Conservation (phyloP, 2,888 invertebrate genomes). For the Cantharis rufa region DNA sequence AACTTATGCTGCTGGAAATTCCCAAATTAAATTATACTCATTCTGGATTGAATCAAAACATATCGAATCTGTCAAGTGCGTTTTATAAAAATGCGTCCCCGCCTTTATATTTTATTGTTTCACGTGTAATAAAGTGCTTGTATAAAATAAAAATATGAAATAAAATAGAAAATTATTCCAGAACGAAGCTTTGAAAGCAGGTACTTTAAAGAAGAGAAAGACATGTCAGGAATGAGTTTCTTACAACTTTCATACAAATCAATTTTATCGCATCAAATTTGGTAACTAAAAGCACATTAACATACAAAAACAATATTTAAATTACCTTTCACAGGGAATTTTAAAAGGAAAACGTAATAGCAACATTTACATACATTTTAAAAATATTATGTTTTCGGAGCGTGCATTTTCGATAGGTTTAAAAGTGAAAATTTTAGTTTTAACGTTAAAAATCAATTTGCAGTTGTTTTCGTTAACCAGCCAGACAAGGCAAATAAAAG, state of each 20-base stretch:
- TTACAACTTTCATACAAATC: background rate
- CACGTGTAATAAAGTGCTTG: background rate
- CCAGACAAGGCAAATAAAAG: background rate
- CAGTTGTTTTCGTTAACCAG: background rate
- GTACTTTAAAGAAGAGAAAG: background rate
- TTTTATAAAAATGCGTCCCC: background rate
- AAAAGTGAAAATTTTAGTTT: background rate
- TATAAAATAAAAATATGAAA: background rate
- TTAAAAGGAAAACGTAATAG: background rate
- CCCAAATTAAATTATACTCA: background rate
- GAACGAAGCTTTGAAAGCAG: background rate
- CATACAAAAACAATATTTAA: slow-evolving; percentile 1
- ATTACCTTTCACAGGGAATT: background rate
- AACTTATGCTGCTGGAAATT: background rate
- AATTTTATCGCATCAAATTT: background rate
- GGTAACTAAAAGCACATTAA: background rate
- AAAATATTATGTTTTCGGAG: background rate
- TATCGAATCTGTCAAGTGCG: background rate
- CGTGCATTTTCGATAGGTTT: background rate
- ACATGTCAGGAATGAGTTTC: background rate
- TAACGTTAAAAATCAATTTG: background rate
- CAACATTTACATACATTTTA: background rate
- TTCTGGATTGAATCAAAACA: background rate
- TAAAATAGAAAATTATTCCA: background rate
- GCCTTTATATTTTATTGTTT: background rate